Percentiles rank a stretch among this genome's conserved stretches.
phyloP scores from a whole-genome alignment of 2,888 invertebrate genomes.

The Adineta ricciae region DNA sequence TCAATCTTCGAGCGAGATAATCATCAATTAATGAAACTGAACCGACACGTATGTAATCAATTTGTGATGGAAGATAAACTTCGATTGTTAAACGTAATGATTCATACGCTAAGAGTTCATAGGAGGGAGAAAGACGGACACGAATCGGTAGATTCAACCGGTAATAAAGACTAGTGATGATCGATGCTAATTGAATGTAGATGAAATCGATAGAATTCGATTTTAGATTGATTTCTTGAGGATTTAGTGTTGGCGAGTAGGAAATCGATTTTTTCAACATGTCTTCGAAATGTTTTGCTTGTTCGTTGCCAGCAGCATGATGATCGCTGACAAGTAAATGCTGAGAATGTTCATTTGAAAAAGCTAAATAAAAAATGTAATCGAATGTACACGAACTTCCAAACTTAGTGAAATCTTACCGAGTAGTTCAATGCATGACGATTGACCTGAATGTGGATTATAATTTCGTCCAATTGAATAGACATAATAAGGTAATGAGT shows the following conservation, averaged over 20 bases:
- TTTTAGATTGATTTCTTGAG: not conserved
- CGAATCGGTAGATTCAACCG: not conserved
- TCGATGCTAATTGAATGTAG: not conserved
- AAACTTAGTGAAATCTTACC: not conserved
- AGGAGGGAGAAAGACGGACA: not conserved
- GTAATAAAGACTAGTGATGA: not conserved
- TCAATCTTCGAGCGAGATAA: not conserved
- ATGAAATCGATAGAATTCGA: not conserved
- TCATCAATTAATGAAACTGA: not conserved
- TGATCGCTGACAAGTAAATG: not conserved
- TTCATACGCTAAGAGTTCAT: not conserved
- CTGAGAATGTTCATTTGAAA: not conserved
- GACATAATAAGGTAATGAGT: not conserved
- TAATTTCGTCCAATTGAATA: conserved; percentile 5
- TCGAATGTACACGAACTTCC: too few relatives aligned
- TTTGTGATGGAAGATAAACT: conserved; percentile 5
- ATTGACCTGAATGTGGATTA: not conserved
- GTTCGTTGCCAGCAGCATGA: not conserved
- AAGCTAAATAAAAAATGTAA: not conserved
- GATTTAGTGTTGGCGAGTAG: not conserved
- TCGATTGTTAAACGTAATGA: not conserved
- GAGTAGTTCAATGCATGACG: not conserved
- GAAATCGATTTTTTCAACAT: not conserved
- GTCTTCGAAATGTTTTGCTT: not conserved
- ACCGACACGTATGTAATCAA: not conserved